phyloP scores from a whole-genome alignment of 64 coral and sea anemone species.

The Platygyra sinensis region DNA sequence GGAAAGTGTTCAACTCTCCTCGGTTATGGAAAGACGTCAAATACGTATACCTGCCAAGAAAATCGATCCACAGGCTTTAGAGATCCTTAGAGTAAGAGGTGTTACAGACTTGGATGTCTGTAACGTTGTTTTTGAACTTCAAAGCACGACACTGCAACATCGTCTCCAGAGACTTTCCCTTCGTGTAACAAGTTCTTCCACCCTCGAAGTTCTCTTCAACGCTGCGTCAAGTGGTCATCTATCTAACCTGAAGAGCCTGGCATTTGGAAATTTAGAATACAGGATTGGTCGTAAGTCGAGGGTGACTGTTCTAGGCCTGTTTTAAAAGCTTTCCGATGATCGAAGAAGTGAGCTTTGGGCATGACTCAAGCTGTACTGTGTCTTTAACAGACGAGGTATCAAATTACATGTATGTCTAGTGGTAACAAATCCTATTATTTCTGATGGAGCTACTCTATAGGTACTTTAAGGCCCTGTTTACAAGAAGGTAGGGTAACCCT shows the following conservation, averaged over 20 bases:
- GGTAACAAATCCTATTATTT: no score
- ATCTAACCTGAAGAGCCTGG: not conserved
- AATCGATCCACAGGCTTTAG: not conserved
- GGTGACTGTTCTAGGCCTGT: not conserved
- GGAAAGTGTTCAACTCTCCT: conserved; percentile 49
- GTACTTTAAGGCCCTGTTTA: no score
- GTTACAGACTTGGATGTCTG: not conserved
- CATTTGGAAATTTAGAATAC: not conserved
- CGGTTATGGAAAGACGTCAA: conserved; percentile 16
- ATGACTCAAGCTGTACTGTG: no score
- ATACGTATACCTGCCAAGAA: not conserved
- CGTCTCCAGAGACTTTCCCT: not conserved
- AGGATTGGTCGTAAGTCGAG: not conserved
- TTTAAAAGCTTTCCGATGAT: not conserved
- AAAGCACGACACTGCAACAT: not conserved
- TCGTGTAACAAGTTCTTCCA: not conserved
- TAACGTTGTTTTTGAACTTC: not conserved
- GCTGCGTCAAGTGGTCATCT: not conserved
- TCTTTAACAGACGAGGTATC: no score
- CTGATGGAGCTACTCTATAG: no score
- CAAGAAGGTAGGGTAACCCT: no score
- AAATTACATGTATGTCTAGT: no score
- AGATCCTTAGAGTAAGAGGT: conserved; percentile 1
- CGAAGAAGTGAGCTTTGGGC: not conserved
- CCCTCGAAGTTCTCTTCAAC: not conserved